phyloP scores from a whole-genome alignment of 64 coral and sea anemone genomes.

The Dendronephthya gigantea region DNA sequence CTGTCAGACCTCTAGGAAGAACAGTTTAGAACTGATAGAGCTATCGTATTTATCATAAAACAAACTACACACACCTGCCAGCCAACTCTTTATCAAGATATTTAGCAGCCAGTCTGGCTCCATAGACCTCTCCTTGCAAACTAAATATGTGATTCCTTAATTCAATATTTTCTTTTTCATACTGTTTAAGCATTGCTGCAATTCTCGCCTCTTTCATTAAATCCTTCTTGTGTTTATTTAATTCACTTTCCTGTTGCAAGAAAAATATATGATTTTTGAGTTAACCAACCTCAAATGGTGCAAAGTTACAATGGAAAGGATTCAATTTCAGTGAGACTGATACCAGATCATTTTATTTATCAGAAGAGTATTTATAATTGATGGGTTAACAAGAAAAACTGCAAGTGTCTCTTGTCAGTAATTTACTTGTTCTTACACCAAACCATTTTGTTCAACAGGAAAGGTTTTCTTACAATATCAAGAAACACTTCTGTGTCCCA shows the following conservation, averaged over 20 bases:
- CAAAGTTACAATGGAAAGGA: too few species aligned
- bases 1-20: neutral
- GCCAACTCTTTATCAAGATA: conserved; percentile 97
- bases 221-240: conserved; percentile 74
- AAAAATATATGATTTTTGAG: neutral
- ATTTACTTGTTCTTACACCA: too few species aligned
- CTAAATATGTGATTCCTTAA: conserved; percentile 92
- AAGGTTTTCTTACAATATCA: too few species aligned
- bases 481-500: too few species aligned
- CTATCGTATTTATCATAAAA: too few species aligned
- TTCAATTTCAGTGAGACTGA: too few species aligned
- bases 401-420: too few species aligned
- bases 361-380: too few species aligned
- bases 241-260: conserved; percentile 73
- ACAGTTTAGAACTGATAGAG: neutral
- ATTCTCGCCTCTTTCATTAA: conserved; percentile 72
- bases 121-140: conserved; percentile 97
- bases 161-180: conserved; percentile 91
- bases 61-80: conserved; percentile 73
- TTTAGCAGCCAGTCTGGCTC: conserved; percentile 91
- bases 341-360: too few species aligned
- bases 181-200: conserved; percentile 67
- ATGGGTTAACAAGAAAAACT: too few species aligned
- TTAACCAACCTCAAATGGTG: too few species aligned
- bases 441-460: too few species aligned